Base-by-base conservation (phyloP, 2,888 invertebrate species). In the Adineta ricciae region DNA sequence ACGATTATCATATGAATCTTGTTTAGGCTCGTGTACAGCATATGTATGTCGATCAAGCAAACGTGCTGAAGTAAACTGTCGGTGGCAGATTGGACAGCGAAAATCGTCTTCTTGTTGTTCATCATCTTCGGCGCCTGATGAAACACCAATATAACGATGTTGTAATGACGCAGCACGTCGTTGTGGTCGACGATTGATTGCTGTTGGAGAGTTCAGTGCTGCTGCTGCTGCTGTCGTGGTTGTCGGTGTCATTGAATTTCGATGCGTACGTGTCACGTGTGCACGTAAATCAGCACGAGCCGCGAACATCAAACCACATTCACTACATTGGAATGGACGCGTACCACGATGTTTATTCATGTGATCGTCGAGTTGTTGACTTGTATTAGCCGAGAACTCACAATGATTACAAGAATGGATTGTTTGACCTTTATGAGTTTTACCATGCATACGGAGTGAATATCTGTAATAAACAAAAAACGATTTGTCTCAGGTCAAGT, bases 391-490 rank as follows among this genome's bases (percentile, higher is more conserved):
- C 11, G 78, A 41, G n/a, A 41, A 78, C n/a, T 78, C 78, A n/a
- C 78, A 78, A 38, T 41, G 5, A 19, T 36, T 78, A 78, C 78
- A 78, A 24, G 78, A 78, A 27, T 64, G 64, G 7, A 64, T 64
- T 32, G 64, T 64, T 64, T 64, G 41, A n/a, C 78, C 78, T 78
- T 78, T 41, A 78, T 78, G 78, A 78, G 78, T 78, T 78, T 78
- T 78, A 19, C 41, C 78, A 41, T 78, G 78, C 78, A 78, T 78
- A 41, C 78, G 78, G 38, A 78, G 41, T 41, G 78, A 78, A 78
- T 78, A 78, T 78, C 78, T 78, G 2, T 21, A 38, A 36, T 72
- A 36, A 21, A 72, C 32, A 2, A 21, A 56, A 56, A n/a, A 56
- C 21, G n/a, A 7, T 56, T n/a, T 56, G n/a, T 56, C n/a, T n/a